These are phyloP conservation scores for Anthrax anthrax DNA, from an alignment of 2,888 invertebrate genomes.

Conservation along the genomic window DNA sequence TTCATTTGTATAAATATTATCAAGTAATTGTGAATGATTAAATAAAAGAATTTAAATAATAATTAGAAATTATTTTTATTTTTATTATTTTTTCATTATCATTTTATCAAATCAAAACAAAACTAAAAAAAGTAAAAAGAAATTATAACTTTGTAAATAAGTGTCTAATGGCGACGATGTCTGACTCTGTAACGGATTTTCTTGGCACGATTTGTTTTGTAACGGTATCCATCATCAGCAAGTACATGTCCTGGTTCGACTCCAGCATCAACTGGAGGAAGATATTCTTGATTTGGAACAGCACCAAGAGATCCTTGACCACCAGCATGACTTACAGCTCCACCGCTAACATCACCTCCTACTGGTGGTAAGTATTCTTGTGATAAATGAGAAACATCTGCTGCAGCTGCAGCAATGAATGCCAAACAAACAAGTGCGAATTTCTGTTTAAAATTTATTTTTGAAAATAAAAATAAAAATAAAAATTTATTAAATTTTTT, in stretches of 20 bases:
- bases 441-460: not conserved
- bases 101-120: too few species aligned
- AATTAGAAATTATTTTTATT: too few species aligned
- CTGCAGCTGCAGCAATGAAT: not conserved
- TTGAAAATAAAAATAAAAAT: not conserved
- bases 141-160: too few species aligned
- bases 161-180: conserved; percentile 1
- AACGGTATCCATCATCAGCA: conserved; percentile 1
- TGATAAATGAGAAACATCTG: not conserved
- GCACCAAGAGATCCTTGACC: conserved; percentile 1
- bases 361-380: conserved; percentile 4
- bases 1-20: too few species aligned
- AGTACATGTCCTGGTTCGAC: not conserved
- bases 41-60: too few species aligned
- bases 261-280: conserved; percentile 2
- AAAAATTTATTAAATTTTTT: not conserved
- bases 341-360: not conserved
- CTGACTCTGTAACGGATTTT: not conserved
- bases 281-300: not conserved
- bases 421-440: conserved; percentile 1
- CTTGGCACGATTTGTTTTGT: not conserved
- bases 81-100: too few species aligned
- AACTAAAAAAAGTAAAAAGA: too few species aligned
- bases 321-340: not conserved
- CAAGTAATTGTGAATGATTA: too few species aligned